Base-by-base conservation (phyloP, 1,140 invertebrate genomes). In the Neodiprion virginianus region DNA sequence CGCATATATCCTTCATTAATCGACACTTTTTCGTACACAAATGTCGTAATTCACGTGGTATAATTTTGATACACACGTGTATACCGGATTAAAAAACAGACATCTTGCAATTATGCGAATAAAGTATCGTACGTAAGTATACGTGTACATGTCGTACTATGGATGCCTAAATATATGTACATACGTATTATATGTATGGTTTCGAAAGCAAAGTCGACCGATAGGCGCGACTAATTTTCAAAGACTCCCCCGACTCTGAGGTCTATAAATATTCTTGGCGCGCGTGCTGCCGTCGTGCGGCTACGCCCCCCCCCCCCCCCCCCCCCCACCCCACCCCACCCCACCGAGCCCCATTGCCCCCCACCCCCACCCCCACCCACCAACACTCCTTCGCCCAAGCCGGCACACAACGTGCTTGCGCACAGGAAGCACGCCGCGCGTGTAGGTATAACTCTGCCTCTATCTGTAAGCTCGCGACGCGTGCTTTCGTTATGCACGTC, bases 401-500 rank as follows among this genome's bases (percentile, higher is more conserved):
- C 53, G 53, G 11, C 53, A 17, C 53, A 61, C 5, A 61, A 66
- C 74, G 67, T 66, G n/a, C 23, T 53, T 21, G 70, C 71, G 72
- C 61, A 76, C 65, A 71, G 75, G 61, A 81, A 75, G 68, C 80
- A 53, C 65, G 40, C 67, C 5, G 67, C 21, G 40, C 21, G 23
- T 23, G 11, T 69, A 21, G 23, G 40, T 65, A 21, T 14, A 21
- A 21, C 17, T 21, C 17, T 21, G 17, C 17, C 17, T 21, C 17
- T 21, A 14, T 65, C 61, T 14, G 17, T 14, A 14, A 65, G 17
- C 12, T 1, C 79, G 79, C 81, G 53, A 71, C 71, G 67, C 67
- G 72, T 72, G 69, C 73, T 74, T 72, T 80, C 77, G 48, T 47
- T 65, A 76, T 72, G 79, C 80, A 80, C 75, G 75, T 61, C 76